phyloP scores from a whole-genome alignment of 2,113 vertebrate genomes.

The Pollachius pollachius region DNA sequence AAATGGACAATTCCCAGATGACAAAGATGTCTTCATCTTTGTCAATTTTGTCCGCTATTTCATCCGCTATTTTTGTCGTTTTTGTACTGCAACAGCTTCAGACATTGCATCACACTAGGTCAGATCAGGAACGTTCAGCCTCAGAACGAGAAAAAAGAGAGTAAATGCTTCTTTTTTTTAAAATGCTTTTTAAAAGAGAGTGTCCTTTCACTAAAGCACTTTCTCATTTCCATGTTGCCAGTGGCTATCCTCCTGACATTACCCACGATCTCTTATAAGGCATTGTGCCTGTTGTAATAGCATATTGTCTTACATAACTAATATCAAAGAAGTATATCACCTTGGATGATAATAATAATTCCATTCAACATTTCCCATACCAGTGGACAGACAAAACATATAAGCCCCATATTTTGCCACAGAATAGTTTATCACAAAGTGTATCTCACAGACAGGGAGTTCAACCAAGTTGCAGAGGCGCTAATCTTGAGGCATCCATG shows the following conservation, averaged over 20 bases:
- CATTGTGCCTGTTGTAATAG: slow-evolving; percentile 13
- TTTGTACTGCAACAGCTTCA: slow-evolving; percentile 14
- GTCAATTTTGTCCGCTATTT: no score
- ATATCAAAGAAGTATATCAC: slow-evolving; percentile 20
- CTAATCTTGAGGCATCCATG: slow-evolving; percentile 28
- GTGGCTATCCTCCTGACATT: slow-evolving; percentile 24
- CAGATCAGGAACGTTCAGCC: neutral
- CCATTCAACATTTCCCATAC: slow-evolving; percentile 9
- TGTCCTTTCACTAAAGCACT: slow-evolving; percentile 11
- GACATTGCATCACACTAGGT: neutral
- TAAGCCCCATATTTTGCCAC: slow-evolving; percentile 14
- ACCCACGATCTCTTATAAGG: slow-evolving; percentile 27
- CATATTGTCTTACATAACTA: slow-evolving; percentile 2
- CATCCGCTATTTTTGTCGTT: slow-evolving; percentile 16
- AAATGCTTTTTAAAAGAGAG: no score
- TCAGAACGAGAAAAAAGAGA: no score
- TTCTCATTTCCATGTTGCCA: slow-evolving; percentile 10
- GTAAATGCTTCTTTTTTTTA: no score
- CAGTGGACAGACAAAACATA: slow-evolving; percentile 23
- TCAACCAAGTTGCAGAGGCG: slow-evolving; percentile 14
- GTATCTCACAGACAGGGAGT: slow-evolving; percentile 15
- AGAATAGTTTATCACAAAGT: slow-evolving; percentile 15
- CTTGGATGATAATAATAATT: slow-evolving; percentile 14
- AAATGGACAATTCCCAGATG: no score
- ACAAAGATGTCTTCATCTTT: no score